Evolutionary conservation across 2,113 vertebrate species (phyloP), one percentile per base, ranked within the genome.

Genomic region (Oryzias woworae): DNA sequence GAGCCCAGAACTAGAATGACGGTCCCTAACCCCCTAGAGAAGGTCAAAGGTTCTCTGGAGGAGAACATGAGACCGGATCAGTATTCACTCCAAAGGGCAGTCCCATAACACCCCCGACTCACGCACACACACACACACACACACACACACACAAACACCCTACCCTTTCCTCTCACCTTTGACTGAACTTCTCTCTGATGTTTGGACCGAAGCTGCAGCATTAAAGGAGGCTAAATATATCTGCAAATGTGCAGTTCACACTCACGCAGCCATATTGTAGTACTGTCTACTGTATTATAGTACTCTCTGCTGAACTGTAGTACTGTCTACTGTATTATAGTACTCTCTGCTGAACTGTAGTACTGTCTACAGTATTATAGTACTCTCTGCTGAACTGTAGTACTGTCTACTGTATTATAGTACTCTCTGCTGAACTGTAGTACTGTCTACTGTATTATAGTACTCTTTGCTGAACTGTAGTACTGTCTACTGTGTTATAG

Each of bases 21-120:
- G 42, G 53, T 66, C 75, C 75, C 84, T 78, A 62, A 71, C 5
- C 50, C 18, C 16, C 24, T 3, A 49, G 71, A 81, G 68, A 88
- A 88, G 80, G 84, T 88, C 67, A 82, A 75, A 88, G 86, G 80
- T 82, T 80, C 79, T 51, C 10, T 44, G 26, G 59, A 78, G 73
- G 57, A 18, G 80, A 85, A 88, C 58, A 14, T 76, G 78, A 86
- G 73, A 74, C 56, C 12, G 4, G 61, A 47, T 65, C 50, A 75
- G 69, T 60, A 66, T 55, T 71, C 54, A 52, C 74, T 62, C 73
- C 61, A 87, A 82, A 85, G 78, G 80, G 75, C 85, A 85, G 31
- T 47, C 46, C 31, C 31, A 36, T 36, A 36, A 49, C 46, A 77
- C 77, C 50, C 63, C 15, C 15, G 31, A 43, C 16, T 18, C 44